Evolutionary conservation across 23 tunicate species (phyloP).

Genomic region (Diplosoma virens): DNA sequence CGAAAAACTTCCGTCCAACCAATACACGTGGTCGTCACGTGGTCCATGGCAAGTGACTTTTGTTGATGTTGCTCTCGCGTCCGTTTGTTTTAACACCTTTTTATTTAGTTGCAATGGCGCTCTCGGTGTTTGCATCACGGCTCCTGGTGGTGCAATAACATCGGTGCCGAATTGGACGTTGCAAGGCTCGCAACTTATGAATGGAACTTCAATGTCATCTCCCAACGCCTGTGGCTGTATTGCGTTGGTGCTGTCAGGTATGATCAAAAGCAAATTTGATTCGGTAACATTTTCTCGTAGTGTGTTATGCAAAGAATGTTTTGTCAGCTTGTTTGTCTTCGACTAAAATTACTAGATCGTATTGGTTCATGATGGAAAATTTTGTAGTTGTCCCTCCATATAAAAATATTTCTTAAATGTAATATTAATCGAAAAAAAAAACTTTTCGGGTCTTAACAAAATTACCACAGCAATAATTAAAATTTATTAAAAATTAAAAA

Average conservation of each 20-base stretch:
- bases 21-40: slow-evolving; percentile 98
- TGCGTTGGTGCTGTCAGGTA: slow-evolving; percentile 86
- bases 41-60: slow-evolving; percentile 85
- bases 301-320: too few relatives aligned
- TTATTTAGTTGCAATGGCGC: slow-evolving; percentile 65
- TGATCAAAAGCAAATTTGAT: too few relatives aligned
- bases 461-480: too few relatives aligned
- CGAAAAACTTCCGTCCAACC: slow-evolving; percentile 75
- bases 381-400: too few relatives aligned
- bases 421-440: too few relatives aligned
- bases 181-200: slow-evolving; percentile 86
- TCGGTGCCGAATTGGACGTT: slow-evolving; percentile 98
- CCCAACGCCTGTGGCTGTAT: slow-evolving; percentile 97
- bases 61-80: not conserved
- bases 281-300: too few relatives aligned
- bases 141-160: slow-evolving; percentile 99
- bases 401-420: too few relatives aligned
- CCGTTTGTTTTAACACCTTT: not conserved
- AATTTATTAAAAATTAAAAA: too few relatives aligned
- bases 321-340: too few relatives aligned
- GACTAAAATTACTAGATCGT: too few relatives aligned
- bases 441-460: too few relatives aligned
- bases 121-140: slow-evolving; percentile 85
- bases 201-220: slow-evolving; percentile 98
- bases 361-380: too few relatives aligned